Percentiles rank a stretch among this genome's conserved stretches.
These are phyloP conservation scores for Leptinotarsa rubiginosa DNA, from an alignment of 2,888 invertebrate species.

Conservation along the genomic window DNA sequence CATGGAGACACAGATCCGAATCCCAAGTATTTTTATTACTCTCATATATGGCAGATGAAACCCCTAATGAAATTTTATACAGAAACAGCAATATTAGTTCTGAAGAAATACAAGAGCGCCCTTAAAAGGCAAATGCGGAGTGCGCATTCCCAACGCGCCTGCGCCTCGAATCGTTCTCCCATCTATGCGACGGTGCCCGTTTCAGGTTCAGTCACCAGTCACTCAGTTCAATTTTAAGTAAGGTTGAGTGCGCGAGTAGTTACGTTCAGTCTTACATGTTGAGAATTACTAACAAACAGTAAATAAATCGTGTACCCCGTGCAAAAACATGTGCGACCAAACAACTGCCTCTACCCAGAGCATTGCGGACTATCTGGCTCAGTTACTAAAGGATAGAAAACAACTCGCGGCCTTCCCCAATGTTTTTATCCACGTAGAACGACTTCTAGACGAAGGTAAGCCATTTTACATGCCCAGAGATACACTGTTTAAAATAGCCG, in stretches of 20 bases:
- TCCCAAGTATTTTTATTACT: conserved; percentile 27
- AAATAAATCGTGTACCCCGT: conserved; percentile 37
- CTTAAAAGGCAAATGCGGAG: conserved; percentile 52
- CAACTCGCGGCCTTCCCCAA: conserved; percentile 99
- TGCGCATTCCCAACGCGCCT: conserved; percentile 54
- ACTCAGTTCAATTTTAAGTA: conserved; percentile 48
- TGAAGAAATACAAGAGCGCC: conserved; percentile 43
- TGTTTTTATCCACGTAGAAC: conserved; percentile 99
- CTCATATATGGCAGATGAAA: conserved; percentile 35
- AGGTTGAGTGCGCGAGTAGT: conserved; percentile 47
- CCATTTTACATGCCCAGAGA: conserved; percentile 24
- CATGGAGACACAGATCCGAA: conserved; percentile 20
- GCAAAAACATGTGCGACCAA: conserved; percentile 64
- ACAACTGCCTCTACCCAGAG: conserved; percentile 82
- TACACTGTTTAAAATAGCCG: conserved; percentile 23
- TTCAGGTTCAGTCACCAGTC: conserved; percentile 20
- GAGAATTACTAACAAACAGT: conserved; percentile 41
- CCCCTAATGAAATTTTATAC: conserved; percentile 47
- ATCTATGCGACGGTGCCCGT: conserved; percentile 37
- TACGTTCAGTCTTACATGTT: conserved; percentile 40
- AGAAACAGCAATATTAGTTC: conserved; percentile 48
- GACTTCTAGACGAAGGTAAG: conserved; percentile 98
- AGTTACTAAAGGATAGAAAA: conserved; percentile 99
- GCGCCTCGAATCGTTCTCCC: conserved; percentile 40
- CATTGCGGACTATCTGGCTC: conserved; percentile 99